Evolutionary conservation across 2,113 vertebrate genomes (phyloP).

Genomic region (Rhinoptilus africanus): DNA sequence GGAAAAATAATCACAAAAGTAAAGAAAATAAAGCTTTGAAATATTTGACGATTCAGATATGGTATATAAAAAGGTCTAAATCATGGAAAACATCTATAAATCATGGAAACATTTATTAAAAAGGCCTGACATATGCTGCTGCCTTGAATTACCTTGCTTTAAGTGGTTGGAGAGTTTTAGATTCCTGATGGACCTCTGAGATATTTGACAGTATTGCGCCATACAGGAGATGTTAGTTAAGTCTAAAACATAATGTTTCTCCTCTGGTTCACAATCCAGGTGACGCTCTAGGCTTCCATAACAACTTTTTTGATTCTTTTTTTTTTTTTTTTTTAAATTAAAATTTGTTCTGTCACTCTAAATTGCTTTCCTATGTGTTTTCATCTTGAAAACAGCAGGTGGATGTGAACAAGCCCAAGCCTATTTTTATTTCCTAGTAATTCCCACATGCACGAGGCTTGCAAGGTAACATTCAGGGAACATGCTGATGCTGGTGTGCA

Average conservation of each 20-base stretch:
- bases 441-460: conserved; percentile 44
- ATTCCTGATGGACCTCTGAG: not conserved
- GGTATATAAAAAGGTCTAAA: not conserved
- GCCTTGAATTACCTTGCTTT: not conserved
- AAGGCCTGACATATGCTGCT: not conserved
- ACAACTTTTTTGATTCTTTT: too few relatives aligned
- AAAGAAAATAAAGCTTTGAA: not conserved
- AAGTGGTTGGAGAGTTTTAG: not conserved
- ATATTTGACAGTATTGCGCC: not conserved
- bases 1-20: not conserved
- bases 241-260: not conserved
- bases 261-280: not conserved
- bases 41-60: not conserved
- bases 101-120: not conserved
- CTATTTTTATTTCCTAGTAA: conserved; percentile 57
- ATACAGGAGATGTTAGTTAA: not conserved
- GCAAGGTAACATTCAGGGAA: not conserved
- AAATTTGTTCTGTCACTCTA: conserved; percentile 23
- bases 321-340: conserved; percentile 33
- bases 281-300: conserved; percentile 11
- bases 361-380: conserved; percentile 53
- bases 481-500: not conserved
- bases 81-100: not conserved
- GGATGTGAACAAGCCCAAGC: conserved; percentile 41
- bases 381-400: conserved; percentile 65